Conservation (phyloP, 2,797 vertebrate genomes). For the Petrocephalus schoutedeni region DNA sequence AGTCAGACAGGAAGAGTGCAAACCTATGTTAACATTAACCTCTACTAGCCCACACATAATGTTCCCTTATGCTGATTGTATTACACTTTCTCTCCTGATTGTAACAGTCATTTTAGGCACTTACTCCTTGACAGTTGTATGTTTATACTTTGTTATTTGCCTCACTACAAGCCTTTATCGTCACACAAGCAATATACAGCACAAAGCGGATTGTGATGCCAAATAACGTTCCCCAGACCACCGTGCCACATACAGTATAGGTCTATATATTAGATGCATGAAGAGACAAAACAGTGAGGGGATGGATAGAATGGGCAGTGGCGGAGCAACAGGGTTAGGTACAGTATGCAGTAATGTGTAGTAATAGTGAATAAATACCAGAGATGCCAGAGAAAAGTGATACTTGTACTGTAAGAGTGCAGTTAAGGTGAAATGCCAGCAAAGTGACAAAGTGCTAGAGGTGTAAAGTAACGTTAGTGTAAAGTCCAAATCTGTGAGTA, state of each 20-base stretch:
- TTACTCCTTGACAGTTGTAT: background rate
- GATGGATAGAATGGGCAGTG: background rate
- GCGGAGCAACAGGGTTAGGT: background rate
- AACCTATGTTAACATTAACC: background rate
- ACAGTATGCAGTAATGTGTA: background rate
- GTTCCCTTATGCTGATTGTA: background rate
- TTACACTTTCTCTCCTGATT: background rate
- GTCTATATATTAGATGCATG: background rate
- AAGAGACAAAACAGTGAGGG: background rate
- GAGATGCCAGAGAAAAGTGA: background rate
- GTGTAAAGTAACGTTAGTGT: background rate
- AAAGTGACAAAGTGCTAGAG: background rate
- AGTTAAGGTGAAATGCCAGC: background rate
- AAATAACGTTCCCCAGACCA: background rate
- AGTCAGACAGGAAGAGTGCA: background rate
- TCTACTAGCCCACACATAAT: background rate
- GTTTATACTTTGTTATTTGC: background rate
- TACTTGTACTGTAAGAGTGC: too few species aligned
- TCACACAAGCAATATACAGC: background rate
- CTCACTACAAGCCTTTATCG: background rate
- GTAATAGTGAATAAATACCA: background rate
- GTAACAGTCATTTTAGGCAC: background rate
- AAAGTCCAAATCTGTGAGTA: background rate
- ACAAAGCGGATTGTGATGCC: background rate
- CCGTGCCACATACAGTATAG: background rate